A percentile compares a stretch with the other conserved stretches of the same genome.
Conservation (phyloP, 2,797 vertebrate genomes). For the Paratrypauchen microcephalus region DNA sequence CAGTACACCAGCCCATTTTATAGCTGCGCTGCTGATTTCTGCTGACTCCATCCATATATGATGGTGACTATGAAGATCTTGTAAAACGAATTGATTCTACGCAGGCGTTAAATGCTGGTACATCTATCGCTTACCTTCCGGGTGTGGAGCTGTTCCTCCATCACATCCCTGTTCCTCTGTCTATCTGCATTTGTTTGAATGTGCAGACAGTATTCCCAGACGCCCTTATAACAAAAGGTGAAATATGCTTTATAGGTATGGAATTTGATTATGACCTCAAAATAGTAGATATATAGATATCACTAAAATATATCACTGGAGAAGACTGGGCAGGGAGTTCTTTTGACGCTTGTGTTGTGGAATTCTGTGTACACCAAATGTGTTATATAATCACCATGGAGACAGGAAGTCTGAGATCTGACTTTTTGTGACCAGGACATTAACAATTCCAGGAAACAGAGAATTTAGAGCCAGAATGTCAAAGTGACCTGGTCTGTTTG, state of each 20-base stretch:
- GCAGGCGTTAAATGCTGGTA: not conserved
- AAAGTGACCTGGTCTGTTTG: too few relatives aligned
- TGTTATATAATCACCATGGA: too few relatives aligned
- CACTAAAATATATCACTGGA: not conserved
- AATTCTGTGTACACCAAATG: too few relatives aligned
- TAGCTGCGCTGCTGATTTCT: not conserved
- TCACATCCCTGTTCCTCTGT: constrained; percentile 8
- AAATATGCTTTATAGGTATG: not conserved
- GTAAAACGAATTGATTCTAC: constrained; percentile 1
- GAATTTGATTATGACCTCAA: not conserved
- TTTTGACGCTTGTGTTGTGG: not conserved
- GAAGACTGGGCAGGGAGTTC: not conserved
- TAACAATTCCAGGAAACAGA: too few relatives aligned
- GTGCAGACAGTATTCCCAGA: constrained; percentile 20
- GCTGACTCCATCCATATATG: not conserved
- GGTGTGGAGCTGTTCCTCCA: not conserved
- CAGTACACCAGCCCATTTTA: not conserved
- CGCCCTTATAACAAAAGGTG: not conserved
- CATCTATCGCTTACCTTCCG: not conserved
- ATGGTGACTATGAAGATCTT: constrained; percentile 3
- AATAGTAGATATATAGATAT: not conserved
- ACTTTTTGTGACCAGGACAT: too few relatives aligned
- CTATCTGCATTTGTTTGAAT: constrained; percentile 21
- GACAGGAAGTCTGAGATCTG: too few relatives aligned
- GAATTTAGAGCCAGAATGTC: too few relatives aligned